phyloP scores from a whole-genome alignment of 2,113 vertebrate species.

The Oncorhynchus masou region DNA sequence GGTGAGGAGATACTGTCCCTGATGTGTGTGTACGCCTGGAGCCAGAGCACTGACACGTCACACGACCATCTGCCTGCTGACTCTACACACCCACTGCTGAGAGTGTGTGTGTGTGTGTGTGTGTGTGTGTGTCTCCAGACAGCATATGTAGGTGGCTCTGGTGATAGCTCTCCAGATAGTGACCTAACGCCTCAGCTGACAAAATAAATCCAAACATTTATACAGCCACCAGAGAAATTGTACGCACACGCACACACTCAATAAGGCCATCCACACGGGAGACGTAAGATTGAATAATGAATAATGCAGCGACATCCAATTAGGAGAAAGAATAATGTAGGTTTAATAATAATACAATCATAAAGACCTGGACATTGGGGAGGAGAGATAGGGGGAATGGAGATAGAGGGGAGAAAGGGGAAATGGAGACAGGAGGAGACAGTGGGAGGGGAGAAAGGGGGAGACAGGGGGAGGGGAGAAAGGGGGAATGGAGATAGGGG shows the following conservation, averaged over 20 bases:
- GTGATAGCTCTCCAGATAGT: constrained; percentile 38
- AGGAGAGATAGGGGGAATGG: too few relatives aligned
- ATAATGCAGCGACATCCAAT: constrained; percentile 56
- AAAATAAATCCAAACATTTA: constrained; percentile 47
- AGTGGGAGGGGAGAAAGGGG: too few relatives aligned
- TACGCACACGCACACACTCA: not conserved
- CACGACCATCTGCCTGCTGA: not conserved
- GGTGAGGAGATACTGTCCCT: not conserved
- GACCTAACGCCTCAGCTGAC: constrained; percentile 43
- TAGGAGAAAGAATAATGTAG: too few relatives aligned
- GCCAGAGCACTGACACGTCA: not conserved
- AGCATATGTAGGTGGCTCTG: not conserved
- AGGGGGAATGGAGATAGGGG: too few relatives aligned
- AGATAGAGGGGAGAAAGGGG: too few relatives aligned
- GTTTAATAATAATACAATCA: too few relatives aligned
- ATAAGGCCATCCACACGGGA: constrained; percentile 25
- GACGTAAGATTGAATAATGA: constrained; percentile 13
- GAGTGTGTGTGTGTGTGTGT: not conserved
- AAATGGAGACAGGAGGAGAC: too few relatives aligned
- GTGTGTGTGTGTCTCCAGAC: not conserved
- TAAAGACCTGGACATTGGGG: too few relatives aligned
- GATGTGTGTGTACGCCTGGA: constrained; percentile 9
- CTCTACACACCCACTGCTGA: not conserved
- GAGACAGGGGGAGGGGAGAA: not conserved
- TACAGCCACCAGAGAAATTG: constrained; percentile 3